Base-by-base conservation (phyloP, 1,140 invertebrate genomes). In the Xylocopa sonorina region DNA sequence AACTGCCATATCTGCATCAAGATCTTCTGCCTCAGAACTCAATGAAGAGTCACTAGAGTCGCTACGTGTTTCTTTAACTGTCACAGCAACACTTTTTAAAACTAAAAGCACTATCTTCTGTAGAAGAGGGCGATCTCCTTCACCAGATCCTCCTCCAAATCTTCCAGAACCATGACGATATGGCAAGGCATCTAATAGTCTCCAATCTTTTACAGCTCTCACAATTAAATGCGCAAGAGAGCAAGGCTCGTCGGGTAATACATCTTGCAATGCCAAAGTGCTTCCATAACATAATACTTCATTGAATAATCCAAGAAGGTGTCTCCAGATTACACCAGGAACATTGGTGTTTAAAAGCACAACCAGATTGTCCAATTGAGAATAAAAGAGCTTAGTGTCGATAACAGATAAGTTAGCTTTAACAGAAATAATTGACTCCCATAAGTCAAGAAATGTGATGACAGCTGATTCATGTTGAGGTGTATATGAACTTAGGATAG, bases 361-460 rank as follows among this genome's bases (percentile, higher is more conserved):
- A 32, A 97, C 96, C 91, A 98, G 96, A 83, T 95, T 95, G 83
- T 97, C 96, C 75, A 98, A 92, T 86, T 97, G 95, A 27, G 96
- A 95, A 91, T 98, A 98, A 90, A 97, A 98, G 6, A 97, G 96
- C 88, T 97, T 97, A 4, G 97, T 98, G 89, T 98, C 97, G 74
- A 97, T 96, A 16, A 98, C 95, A 29, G 97, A 97, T 32, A 98
- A 93, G 93, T 98, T 98, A 18, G 97, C 96, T 92, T 97, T 97
- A 0, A 98, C 97, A 58, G 97, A 97, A 88, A 98, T 98, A n/a
- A 97, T 97, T 78, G 96, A 96, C 89, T 97, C 96, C 97, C 97
- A 98, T 14, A 98, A 92, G 69, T 96, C 95, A 57, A 98, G 94
- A 89, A 98, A 98, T 32, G 96, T 97, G 50, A 97, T 93, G 60